Evolutionary conservation across 2,888 invertebrate genomes (phyloP).

Genomic region (Clostera curtula): DNA sequence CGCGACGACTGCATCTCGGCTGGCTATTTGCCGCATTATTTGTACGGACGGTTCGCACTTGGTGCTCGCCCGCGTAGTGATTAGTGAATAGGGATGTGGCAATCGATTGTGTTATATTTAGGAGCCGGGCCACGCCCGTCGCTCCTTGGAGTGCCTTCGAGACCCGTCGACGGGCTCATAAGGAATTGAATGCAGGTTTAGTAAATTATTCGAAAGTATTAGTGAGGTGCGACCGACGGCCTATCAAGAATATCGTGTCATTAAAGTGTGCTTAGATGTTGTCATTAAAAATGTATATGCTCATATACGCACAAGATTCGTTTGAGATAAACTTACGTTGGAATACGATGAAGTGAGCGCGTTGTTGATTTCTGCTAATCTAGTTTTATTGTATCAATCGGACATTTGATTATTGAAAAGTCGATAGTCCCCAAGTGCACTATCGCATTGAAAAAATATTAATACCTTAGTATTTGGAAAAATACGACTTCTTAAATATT

Average conservation of each 20-base stretch:
- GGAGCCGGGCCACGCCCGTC: slow-evolving; percentile 23
- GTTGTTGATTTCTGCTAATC: slow-evolving; percentile 13
- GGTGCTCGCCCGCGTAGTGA: slow-evolving; percentile 13
- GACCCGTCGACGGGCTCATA: slow-evolving; percentile 27
- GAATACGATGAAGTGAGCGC: slow-evolving; percentile 5
- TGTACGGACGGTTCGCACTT: slow-evolving; percentile 6
- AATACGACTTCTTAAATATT: no score
- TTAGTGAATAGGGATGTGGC: slow-evolving; percentile 30
- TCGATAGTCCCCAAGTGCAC: no score
- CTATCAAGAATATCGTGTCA: slow-evolving; percentile 23
- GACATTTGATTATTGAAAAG: no score
- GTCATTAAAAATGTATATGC: slow-evolving; percentile 20
- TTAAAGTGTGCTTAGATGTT: slow-evolving; percentile 28
- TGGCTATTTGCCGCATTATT: background rate
- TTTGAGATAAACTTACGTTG: background rate
- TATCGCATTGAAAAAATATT: no score
- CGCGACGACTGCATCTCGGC: no score
- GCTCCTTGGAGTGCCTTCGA: slow-evolving; percentile 46
- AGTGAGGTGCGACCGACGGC: slow-evolving; percentile 38
- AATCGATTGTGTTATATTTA: slow-evolving; percentile 24
- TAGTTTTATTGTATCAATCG: no score
- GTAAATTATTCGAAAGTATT: slow-evolving; percentile 49
- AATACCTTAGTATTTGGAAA: no score
- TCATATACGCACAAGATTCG: slow-evolving; percentile 24
- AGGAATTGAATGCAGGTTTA: slow-evolving; percentile 30